Conservation (phyloP, 1,140 invertebrate species). For the Drosophila parvula region DNA sequence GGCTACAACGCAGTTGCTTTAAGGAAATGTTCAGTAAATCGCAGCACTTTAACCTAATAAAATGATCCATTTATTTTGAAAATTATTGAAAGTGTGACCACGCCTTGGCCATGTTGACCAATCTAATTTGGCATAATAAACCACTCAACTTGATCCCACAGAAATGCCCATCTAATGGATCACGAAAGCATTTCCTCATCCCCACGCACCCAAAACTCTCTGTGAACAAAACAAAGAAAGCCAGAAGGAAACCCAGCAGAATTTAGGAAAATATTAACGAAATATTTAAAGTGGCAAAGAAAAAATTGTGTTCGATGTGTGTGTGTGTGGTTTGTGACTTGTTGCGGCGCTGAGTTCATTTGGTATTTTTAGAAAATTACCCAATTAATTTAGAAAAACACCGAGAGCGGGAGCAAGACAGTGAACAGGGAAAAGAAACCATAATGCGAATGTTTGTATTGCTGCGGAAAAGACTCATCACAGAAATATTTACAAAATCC, state of each 20-base stretch:
- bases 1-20: conserved; percentile 31
- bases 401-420: conserved; percentile 20
- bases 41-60: not conserved
- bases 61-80: not conserved
- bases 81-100: conserved; percentile 28
- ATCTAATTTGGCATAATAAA: conserved; percentile 25
- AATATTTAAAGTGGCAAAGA: conserved; percentile 63
- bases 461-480: conserved; percentile 56
- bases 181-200: conserved; percentile 29
- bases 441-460: conserved; percentile 49
- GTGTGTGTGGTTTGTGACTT: conserved; percentile 51
- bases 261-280: conserved; percentile 52
- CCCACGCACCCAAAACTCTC: conserved; percentile 6
- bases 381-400: conserved; percentile 82
- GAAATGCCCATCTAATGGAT: conserved; percentile 39
- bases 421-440: conserved; percentile 24
- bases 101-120: conserved; percentile 36
- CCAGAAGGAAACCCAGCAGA: conserved; percentile 10
- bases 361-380: conserved; percentile 79
- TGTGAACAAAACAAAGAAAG: conserved; percentile 30
- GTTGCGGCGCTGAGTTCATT: conserved; percentile 76
- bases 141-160: conserved; percentile 36
- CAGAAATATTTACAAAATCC: conserved; percentile 52
- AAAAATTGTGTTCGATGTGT: conserved; percentile 43
- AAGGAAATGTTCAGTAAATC: conserved; percentile 8